Evolutionary conservation across 2,113 vertebrate genomes (phyloP).

Genomic region (Equus quagga): DNA sequence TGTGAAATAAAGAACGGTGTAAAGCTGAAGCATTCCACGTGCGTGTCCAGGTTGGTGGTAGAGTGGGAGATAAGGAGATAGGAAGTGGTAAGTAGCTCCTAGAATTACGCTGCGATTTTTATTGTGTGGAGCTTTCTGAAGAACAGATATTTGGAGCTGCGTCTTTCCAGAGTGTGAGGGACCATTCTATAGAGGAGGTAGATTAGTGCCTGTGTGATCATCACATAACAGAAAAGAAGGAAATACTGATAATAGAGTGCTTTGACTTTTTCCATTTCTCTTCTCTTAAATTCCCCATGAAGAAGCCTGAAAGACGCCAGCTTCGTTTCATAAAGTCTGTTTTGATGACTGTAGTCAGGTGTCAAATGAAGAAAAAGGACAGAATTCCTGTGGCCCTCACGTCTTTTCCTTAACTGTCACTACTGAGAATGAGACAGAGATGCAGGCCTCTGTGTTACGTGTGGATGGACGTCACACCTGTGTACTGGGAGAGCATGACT

Average conservation of each 20-base stretch:
- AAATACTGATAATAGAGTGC: too few species aligned
- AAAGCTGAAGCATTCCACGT: background rate
- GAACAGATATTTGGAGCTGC: background rate
- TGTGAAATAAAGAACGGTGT: background rate
- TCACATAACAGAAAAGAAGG: background rate
- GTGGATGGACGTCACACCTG: too few species aligned
- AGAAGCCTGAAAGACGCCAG: background rate
- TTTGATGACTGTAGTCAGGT: background rate
- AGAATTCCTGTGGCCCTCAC: background rate
- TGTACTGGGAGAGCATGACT: background rate
- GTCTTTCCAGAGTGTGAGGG: background rate
- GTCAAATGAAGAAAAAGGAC: background rate
- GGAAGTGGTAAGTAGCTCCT: background rate
- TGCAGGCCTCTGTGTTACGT: accelerated
- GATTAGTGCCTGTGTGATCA: background rate
- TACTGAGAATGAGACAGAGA: accelerated
- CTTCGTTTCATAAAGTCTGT: background rate
- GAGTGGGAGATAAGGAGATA: background rate
- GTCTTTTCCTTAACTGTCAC: background rate
- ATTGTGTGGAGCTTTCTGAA: background rate
- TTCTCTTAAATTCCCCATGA: background rate
- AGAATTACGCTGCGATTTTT: background rate
- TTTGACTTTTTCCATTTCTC: background rate
- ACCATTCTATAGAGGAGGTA: background rate
- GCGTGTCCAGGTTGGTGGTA: background rate